A percentile compares a stretch with the other conserved stretches of the same genome.
phyloP scores from a whole-genome alignment of 2,797 vertebrate genomes.

The Alcedo quadribrachys region DNA sequence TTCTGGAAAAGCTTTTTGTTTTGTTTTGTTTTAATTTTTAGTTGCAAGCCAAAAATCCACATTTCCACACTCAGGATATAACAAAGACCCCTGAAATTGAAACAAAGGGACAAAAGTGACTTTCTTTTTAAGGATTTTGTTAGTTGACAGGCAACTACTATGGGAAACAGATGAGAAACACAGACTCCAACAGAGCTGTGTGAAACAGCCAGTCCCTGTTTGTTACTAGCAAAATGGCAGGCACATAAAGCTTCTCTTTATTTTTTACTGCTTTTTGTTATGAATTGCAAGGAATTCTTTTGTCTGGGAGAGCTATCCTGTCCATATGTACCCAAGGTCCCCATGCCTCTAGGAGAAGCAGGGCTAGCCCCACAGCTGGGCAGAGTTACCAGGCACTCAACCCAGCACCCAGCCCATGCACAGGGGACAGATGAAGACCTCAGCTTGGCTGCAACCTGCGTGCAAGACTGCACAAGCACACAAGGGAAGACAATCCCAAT shows the following conservation, averaged over 20 bases:
- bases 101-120: constrained; percentile 27
- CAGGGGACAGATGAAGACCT: neutral
- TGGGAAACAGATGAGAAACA: constrained; percentile 48
- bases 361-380: rapidly evolving
- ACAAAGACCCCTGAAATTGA: constrained; percentile 28
- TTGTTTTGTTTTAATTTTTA: neutral
- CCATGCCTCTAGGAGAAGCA: neutral
- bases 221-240: constrained; percentile 11
- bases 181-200: neutral
- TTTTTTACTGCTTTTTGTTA: neutral
- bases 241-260: neutral
- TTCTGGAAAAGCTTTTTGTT: neutral
- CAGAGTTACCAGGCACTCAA: neutral
- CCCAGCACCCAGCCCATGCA: neutral
- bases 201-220: constrained; percentile 6
- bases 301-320: neutral
- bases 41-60: constrained; percentile 26
- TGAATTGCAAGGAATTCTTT: neutral
- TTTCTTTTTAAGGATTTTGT: constrained; percentile 37
- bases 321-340: neutral
- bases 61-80: constrained; percentile 4
- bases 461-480: neutral
- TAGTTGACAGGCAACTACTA: constrained; percentile 28
- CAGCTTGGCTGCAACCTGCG: neutral
- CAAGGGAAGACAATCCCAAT: neutral